These are phyloP conservation scores for Polypedilum pembai DNA, from an alignment of 1,140 invertebrate species.

Conservation along the genomic window DNA sequence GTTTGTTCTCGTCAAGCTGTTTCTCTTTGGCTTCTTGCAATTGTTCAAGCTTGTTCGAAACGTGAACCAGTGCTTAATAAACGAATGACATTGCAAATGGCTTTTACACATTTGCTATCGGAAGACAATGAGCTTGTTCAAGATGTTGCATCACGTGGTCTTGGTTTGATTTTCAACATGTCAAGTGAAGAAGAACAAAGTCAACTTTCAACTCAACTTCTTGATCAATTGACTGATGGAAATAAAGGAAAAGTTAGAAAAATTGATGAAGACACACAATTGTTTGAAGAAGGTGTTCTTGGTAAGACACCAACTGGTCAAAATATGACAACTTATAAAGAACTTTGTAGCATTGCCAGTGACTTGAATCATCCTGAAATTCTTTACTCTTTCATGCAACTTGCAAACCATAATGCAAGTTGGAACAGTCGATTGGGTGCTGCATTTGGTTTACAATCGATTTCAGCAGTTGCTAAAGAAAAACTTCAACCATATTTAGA, in stretches of 20 bases:
- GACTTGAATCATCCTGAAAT: constrained; percentile 91
- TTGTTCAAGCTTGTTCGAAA: constrained; percentile 71
- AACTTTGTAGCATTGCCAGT: constrained; percentile 85
- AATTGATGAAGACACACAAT: constrained; percentile 71
- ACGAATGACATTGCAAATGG: constrained; percentile 64
- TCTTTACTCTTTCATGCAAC: constrained; percentile 90
- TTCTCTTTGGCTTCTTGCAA: constrained; percentile 67
- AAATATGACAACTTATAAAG: constrained; percentile 84
- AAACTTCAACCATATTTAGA: constrained; percentile 74
- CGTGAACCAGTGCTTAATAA: constrained; percentile 57
- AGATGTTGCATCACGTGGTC: constrained; percentile 83
- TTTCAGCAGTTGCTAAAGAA: constrained; percentile 69
- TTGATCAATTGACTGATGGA: constrained; percentile 74
- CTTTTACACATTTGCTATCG: constrained; percentile 79
- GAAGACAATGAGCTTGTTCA: constrained; percentile 88
- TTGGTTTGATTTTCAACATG: constrained; percentile 78
- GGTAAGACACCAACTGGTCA: constrained; percentile 77
- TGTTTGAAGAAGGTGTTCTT: constrained; percentile 80
- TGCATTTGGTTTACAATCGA: constrained; percentile 82
- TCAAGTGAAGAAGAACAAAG: constrained; percentile 63
- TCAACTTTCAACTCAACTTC: constrained; percentile 64
- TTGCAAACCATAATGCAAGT: constrained; percentile 86
- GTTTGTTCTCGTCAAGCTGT: constrained; percentile 75
- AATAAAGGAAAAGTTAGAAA: constrained; percentile 65
- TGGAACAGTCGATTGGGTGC: constrained; percentile 92